Evolutionary conservation across 2,113 vertebrate genomes (phyloP), one percentile per base, ranked within the genome.

Genomic region (Myrmophylax atrothorax): DNA sequence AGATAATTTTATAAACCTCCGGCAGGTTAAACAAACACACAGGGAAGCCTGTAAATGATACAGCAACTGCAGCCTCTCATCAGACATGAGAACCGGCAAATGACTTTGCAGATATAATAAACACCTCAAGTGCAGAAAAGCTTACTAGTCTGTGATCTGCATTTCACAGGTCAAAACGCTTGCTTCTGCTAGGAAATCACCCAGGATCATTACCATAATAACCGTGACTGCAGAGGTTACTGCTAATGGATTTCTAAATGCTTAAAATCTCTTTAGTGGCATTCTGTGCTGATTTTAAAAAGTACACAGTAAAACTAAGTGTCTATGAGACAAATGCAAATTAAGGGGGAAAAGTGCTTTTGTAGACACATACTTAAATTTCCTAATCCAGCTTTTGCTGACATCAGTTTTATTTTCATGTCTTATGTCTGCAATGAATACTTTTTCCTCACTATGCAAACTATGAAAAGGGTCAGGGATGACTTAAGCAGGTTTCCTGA

Each of bases 21-120:
- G 93, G 63, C 85, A 84, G 81, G 84, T 96, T 96, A 95, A 97
- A 93, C 90, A 96, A 93, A 95, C 73, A 90, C 68, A 81, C 19
- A 75, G 59, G 52, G 55, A 93, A 88, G 72, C 53, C 47, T 63
- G 56, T 33, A 92, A 88, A 95, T 50, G 87, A 94, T 67, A 86
- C 3, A 5, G 91, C 87, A 96, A 88, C 49, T 49, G 56, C 63
- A 96, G 93, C n/a, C n/a, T 90, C 90, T 64, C 95, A 86, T 94
- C 89, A 63, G 69, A 96, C 67, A 90, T 7, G 63, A 93, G 90
- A 87, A 96, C 83, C 82, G 60, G 91, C 90, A 95, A 95, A 88
- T 63, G 78, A 88, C 87, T 92, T 91, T 95, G 92, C 90, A 87
- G 93, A 80, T 95, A 81, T 14, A 96, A 94, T 94, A 90, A 96